Evolutionary conservation across 2,888 invertebrate species (phyloP).

Genomic region (Galeruca laticollis): DNA sequence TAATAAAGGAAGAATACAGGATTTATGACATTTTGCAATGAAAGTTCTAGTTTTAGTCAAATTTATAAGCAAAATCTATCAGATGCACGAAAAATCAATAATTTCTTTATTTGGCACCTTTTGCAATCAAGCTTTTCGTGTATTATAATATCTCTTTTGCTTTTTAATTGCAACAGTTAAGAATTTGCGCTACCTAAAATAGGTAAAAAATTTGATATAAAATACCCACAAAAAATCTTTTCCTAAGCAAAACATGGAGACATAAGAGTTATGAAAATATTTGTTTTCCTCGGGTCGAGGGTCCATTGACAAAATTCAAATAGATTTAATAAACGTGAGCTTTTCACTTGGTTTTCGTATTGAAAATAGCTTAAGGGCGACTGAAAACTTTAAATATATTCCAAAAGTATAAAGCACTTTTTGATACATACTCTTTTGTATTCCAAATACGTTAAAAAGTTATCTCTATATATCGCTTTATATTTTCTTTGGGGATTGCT

Average conservation of each 20-base stretch:
- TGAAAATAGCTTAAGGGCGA: constrained; percentile 55
- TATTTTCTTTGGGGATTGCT: constrained; percentile 9
- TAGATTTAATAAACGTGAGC: constrained; percentile 50
- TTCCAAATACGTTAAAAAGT: constrained; percentile 36
- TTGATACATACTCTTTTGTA: constrained; percentile 52
- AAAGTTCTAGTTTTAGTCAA: too few species aligned
- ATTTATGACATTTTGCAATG: too few species aligned
- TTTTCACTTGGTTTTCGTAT: constrained; percentile 49
- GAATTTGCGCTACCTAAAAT: background rate
- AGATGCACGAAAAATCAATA: too few species aligned
- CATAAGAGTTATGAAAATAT: constrained; percentile 10
- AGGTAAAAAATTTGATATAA: background rate
- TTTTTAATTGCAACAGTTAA: too few species aligned
- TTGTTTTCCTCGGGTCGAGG: background rate
- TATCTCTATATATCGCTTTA: constrained; percentile 9
- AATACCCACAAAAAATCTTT: background rate
- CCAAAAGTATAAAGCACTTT: constrained; percentile 56
- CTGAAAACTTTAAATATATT: constrained; percentile 56
- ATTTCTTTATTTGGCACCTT: too few species aligned
- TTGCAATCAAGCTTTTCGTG: too few species aligned
- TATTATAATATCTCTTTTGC: too few species aligned
- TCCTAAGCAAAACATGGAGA: background rate
- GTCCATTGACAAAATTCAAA: constrained; percentile 48
- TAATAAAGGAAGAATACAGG: too few species aligned
- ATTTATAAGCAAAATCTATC: too few species aligned